Percentiles rank a stretch among this genome's conserved stretches.
Conservation (phyloP, 2,113 vertebrate genomes). For the Hipposideros armiger region DNA sequence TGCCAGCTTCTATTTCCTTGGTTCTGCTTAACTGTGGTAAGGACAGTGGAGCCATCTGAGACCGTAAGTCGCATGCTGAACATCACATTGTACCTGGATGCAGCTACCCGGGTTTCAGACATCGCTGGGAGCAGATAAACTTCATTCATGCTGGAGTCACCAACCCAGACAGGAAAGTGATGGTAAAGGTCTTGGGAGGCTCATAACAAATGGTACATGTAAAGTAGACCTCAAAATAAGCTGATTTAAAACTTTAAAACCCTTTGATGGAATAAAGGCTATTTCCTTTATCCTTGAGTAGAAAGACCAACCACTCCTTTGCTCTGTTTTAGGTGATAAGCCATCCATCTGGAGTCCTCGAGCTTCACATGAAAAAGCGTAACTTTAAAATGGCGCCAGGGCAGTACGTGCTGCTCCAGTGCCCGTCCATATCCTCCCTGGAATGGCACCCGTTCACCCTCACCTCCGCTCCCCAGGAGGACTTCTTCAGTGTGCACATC, state of each 20-base stretch:
- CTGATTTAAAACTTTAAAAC: neutral
- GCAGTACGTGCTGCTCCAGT: conserved; percentile 90
- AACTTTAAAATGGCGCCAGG: conserved; percentile 89
- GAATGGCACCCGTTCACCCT: conserved; percentile 93
- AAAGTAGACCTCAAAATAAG: neutral
- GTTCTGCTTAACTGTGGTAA: neutral
- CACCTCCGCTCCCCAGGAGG: conserved; percentile 90
- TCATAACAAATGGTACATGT: neutral
- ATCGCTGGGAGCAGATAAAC: neutral
- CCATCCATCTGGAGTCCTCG: conserved; percentile 89
- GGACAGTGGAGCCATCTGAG: no score
- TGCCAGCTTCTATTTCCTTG: neutral
- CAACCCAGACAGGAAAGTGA: neutral
- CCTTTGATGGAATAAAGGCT: neutral
- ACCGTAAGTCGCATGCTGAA: fast-evolving
- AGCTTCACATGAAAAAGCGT: conserved; percentile 89
- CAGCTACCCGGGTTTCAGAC: neutral
- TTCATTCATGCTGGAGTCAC: neutral
- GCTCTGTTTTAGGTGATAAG: conserved; percentile 85
- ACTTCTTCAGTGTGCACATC: conserved; percentile 90
- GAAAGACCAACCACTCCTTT: neutral
- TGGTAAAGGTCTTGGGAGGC: neutral
- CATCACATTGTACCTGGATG: fast-evolving
- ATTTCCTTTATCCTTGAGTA: neutral
- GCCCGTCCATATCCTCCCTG: conserved; percentile 86